phyloP scores from a whole-genome alignment of 2,113 vertebrate species.

The Mandrillus leucophaeus region DNA sequence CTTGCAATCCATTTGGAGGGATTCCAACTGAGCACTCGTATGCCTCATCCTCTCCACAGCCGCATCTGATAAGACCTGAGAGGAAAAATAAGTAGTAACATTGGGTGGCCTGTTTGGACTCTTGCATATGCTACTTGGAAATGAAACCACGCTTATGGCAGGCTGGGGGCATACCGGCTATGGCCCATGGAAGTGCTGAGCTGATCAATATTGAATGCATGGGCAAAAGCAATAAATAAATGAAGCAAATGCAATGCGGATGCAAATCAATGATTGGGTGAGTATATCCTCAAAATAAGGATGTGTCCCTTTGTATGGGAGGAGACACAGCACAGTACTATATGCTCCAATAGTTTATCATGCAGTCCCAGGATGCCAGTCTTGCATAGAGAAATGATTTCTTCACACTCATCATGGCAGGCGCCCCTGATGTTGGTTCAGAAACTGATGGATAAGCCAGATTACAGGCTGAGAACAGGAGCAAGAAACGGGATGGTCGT shows the following conservation, averaged over 20 bases:
- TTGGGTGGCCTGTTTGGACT: neutral
- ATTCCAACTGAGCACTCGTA: conserved; percentile 49
- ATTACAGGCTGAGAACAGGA: conserved; percentile 53
- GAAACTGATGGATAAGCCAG: conserved; percentile 58
- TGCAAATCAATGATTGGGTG: neutral
- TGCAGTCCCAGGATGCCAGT: conserved; percentile 63
- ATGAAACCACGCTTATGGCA: neutral
- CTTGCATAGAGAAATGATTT: conserved; percentile 74
- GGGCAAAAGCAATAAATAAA: conserved; percentile 50
- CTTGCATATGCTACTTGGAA: conserved; percentile 39
- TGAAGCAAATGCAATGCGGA: neutral
- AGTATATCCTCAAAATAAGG: neutral
- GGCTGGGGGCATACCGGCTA: neutral
- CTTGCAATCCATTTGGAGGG: conserved; percentile 69
- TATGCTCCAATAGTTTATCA: neutral
- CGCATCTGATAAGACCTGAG: conserved; percentile 44
- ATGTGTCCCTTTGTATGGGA: neutral
- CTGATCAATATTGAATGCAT: conserved; percentile 41
- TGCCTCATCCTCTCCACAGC: conserved; percentile 37
- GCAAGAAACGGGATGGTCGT: conserved; percentile 6
- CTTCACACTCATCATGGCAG: conserved; percentile 49
- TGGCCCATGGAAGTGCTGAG: neutral
- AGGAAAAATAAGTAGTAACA: conserved; percentile 55
- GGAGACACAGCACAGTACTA: neutral
- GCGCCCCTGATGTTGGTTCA: conserved; percentile 33